phyloP scores from a whole-genome alignment of 2,797 vertebrate genomes.

The Hapalemur alaotrensis region DNA sequence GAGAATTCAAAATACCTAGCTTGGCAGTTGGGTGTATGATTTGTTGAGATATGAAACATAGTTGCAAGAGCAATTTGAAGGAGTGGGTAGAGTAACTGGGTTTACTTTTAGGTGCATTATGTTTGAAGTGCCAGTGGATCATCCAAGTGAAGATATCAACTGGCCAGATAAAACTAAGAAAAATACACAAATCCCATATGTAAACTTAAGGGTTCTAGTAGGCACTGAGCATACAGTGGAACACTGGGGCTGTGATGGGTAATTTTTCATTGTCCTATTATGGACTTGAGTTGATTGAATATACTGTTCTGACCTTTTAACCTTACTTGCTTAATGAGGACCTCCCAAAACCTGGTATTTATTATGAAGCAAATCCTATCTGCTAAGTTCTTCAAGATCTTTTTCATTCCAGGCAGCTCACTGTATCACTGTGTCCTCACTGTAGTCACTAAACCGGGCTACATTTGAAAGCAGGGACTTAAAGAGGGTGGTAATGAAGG shows the following conservation, averaged over 20 bases:
- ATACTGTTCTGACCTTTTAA: neutral
- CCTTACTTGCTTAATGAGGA: neutral
- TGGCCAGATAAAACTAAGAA: neutral
- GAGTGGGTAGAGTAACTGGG: neutral
- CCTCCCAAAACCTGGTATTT: neutral
- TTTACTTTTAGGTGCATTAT: neutral
- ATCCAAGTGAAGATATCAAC: neutral
- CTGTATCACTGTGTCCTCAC: neutral
- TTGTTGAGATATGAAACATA: neutral
- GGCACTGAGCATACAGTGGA: neutral
- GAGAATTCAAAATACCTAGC: neutral
- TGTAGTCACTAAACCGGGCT: neutral
- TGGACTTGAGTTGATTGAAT: neutral
- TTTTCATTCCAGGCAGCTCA: neutral
- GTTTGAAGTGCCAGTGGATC: neutral
- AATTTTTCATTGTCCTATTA: neutral
- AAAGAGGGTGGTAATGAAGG: neutral
- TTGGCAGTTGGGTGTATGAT: neutral
- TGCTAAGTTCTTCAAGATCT: neutral
- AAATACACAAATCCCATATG: neutral
- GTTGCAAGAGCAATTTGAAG: neutral
- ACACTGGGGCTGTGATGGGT: neutral
- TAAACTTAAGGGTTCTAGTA: neutral
- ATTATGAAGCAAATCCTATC: neutral
- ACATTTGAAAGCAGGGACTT: neutral